Conservation (phyloP, 2,797 vertebrate species). For the Tadarida brasiliensis region DNA sequence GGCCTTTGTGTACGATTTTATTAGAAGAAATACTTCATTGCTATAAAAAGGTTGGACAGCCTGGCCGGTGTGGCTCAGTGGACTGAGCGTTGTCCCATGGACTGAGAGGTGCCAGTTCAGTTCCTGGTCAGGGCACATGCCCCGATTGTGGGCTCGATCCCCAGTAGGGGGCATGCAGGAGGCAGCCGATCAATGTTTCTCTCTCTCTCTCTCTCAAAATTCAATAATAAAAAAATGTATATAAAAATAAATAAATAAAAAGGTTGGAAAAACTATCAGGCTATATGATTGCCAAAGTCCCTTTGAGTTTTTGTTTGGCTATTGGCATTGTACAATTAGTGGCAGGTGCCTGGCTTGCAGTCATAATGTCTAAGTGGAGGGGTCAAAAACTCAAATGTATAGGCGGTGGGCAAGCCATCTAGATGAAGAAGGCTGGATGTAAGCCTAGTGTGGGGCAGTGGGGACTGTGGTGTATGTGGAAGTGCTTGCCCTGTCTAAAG, state of each 20-base stretch:
- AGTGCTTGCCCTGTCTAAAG: not conserved
- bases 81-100: too few species aligned
- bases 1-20: not conserved
- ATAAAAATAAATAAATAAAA: not conserved
- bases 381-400: not conserved
- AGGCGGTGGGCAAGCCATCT: not conserved
- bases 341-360: not conserved
- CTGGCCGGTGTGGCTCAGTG: too few species aligned
- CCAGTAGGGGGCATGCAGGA: too few species aligned
- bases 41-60: not conserved
- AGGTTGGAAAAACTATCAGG: not conserved
- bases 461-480: not conserved
- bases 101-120: too few species aligned
- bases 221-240: too few species aligned
- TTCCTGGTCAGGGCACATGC: too few species aligned
- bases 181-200: too few species aligned
- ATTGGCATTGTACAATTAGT: not conserved
- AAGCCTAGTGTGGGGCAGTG: not conserved
- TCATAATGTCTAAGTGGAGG: not conserved
- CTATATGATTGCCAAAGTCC: not conserved
- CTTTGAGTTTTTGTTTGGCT: not conserved
- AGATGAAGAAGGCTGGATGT: not conserved
- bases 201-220: too few species aligned
- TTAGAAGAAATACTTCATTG: conserved; percentile 1
- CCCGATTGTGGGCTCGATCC: too few species aligned